A percentile compares a stretch with the other conserved stretches of the same genome.
Evolutionary conservation across 2,888 invertebrate genomes (phyloP).

Genomic region (Eristalis arbustorum): DNA sequence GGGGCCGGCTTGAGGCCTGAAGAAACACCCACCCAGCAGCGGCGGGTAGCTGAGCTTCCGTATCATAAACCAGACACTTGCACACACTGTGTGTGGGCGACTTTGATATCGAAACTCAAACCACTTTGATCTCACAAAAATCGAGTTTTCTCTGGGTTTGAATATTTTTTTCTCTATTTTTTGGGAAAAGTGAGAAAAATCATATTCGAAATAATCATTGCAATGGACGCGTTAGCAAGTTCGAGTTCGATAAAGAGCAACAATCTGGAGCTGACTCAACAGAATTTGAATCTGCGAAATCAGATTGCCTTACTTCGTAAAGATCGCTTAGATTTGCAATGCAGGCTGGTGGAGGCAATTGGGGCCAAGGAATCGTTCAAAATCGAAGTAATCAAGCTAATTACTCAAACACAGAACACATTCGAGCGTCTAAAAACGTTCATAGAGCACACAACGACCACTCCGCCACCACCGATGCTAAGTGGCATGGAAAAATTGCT

Average conservation of each 20-base stretch:
- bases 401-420: conserved; percentile 55
- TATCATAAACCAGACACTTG: neutral
- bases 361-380: conserved; percentile 63
- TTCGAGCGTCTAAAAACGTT: conserved; percentile 60
- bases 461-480: conserved; percentile 34
- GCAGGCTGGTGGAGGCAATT: conserved; percentile 31
- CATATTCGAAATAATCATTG: neutral
- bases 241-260: neutral
- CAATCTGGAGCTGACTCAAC: conserved; percentile 24
- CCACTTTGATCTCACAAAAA: conserved; percentile 9
- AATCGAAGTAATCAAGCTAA: conserved; percentile 61
- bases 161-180: neutral
- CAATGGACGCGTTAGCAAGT: conserved; percentile 4
- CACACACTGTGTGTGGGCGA: neutral
- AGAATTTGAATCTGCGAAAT: conserved; percentile 40
- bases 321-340: conserved; percentile 37
- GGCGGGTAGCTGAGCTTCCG: neutral
- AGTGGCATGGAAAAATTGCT: conserved; percentile 40
- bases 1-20: neutral
- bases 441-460: conserved; percentile 63
- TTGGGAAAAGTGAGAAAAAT: neutral
- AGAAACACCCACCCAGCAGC: neutral
- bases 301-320: conserved; percentile 38
- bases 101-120: neutral
- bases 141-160: conserved; percentile 14